Evolutionary conservation across 2,888 invertebrate species (phyloP), one percentile per base, ranked within the genome.

Genomic region (Thera britannica): DNA sequence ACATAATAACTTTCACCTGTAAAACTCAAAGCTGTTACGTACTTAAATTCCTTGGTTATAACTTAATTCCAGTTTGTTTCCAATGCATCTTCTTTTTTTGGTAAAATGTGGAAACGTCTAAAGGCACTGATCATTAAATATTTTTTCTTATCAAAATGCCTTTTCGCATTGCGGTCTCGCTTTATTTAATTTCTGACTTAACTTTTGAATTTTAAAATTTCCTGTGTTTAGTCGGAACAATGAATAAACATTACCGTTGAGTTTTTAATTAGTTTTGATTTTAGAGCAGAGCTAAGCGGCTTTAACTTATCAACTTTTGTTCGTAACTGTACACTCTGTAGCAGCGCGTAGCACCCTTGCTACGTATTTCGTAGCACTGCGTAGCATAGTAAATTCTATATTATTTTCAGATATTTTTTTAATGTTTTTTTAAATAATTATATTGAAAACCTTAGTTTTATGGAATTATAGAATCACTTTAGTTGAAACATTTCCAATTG

Each of bases 141-240:
- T 9, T 9, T 46, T 46, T 12, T 9, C 8, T 4, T 34, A 8
- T 52, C 52, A 0, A 9, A 46, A 36, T 36, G 52, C 54, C 48
- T 55, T 46, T 58, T 48, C 58, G 48, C 52, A 59, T 23, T 59
- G 52, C 58, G 36, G 61, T 59, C 58, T 62, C 63, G 72, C 65
- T 77, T 78, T 77, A 79, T 77, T 79, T 76, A 80, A 79, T 79
- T 79, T 76, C 74, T 72, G 71, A 73, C 65, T 73, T 61, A 70
- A 74, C 72, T 76, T 77, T 75, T 79, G 74, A 77, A 79, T 78
- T 78, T 75, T 77, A 79, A 77, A 77, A 74, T 71, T 65, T 66
- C 62, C 67, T 74, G 73, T 75, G 72, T 71, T 74, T 72, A 71
- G 68, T 64, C 9, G 62, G 68, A 67, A 65, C 72, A 73, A 76